Base-by-base conservation (phyloP, 2,888 invertebrate genomes). In the Orthosia cruda region DNA sequence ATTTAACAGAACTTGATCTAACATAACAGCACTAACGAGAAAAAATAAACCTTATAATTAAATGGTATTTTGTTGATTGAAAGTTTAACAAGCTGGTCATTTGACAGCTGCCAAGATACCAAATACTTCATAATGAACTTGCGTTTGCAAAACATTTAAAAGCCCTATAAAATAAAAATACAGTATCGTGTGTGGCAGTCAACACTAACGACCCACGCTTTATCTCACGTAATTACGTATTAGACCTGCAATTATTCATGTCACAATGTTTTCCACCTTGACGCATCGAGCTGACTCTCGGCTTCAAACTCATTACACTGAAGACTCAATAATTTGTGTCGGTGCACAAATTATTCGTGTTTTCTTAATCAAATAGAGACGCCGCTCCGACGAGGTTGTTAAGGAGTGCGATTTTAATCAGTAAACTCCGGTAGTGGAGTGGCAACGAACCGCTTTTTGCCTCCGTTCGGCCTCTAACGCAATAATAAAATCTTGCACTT, bases 401-500 rank as follows among this genome's bases (percentile, higher is more conserved):
- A 91, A 89, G 90, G 89, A 90, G 87, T 83, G 88, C 88, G 89
- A 91, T 93, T 93, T 94, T 90, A 94, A 93, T 93, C 91, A 91
- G 83, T 86, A 82, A 89, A 87, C 87, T 87, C 83, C 81, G 77
- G 88, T 84, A 86, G 90, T 84, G 83, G 85, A 80, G 83, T 76
- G 80, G 79, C 59, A 74, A 66, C 64, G 76, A 68, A 74, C 77
- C 59, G 74, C 81, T 88, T 91, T 92, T 90, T 88, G 90, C 88
- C 87, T 89, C 84, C 90, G 90, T 89, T 92, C 86, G 86, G 87
- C 85, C 88, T 83, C 88, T 93, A 94, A 93, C 91, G 90, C 87
- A 93, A 94, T 94, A 94, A 95, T 93, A 93, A 93, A 94, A 93
- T 91, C 90, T 91, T 93, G 92, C 92, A 93, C 95, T 96, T 96